phyloP scores from a whole-genome alignment of 1,140 invertebrate species.

The Drosophila sp. region DNA sequence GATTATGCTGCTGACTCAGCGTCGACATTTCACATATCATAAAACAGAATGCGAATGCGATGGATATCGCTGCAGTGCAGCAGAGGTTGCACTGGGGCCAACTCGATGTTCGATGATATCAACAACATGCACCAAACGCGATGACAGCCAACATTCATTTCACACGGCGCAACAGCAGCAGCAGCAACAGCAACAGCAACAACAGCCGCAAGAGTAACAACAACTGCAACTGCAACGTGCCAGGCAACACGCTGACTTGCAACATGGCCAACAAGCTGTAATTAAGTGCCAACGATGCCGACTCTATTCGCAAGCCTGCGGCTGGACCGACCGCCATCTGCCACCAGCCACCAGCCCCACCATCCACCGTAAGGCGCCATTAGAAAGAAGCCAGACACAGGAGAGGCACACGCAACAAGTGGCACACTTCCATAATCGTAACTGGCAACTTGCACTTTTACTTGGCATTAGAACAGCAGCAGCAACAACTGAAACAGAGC shows the following conservation, averaged over 20 bases:
- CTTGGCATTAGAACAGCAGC: constrained; percentile 58
- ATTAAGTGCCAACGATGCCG: constrained; percentile 58
- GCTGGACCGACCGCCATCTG: not conserved
- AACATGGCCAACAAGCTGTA: constrained; percentile 75
- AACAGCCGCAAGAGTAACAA: not conserved
- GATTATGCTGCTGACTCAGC: constrained; percentile 38
- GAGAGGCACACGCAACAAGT: constrained; percentile 52
- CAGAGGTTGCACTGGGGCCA: constrained; percentile 37
- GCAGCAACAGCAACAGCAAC: constrained; percentile 37
- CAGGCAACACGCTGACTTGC: constrained; percentile 73
- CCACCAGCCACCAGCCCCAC: not conserved
- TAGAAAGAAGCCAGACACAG: constrained; percentile 57
- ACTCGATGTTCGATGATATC: constrained; percentile 73
- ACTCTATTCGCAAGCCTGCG: constrained; percentile 13
- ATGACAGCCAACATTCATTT: constrained; percentile 75
- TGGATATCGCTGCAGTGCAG: constrained; percentile 48
- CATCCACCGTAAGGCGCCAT: constrained; percentile 44
- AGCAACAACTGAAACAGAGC: constrained; percentile 18
- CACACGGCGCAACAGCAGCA: constrained; percentile 57
- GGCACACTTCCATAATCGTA: constrained; percentile 72
- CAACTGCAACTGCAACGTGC: constrained; percentile 44
- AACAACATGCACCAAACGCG: constrained; percentile 63
- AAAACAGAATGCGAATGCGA: constrained; percentile 42
- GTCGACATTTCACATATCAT: constrained; percentile 61
- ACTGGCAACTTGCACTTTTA: constrained; percentile 76